Conservation (phyloP, 2,797 vertebrate genomes). For the Taenioides sp. region DNA sequence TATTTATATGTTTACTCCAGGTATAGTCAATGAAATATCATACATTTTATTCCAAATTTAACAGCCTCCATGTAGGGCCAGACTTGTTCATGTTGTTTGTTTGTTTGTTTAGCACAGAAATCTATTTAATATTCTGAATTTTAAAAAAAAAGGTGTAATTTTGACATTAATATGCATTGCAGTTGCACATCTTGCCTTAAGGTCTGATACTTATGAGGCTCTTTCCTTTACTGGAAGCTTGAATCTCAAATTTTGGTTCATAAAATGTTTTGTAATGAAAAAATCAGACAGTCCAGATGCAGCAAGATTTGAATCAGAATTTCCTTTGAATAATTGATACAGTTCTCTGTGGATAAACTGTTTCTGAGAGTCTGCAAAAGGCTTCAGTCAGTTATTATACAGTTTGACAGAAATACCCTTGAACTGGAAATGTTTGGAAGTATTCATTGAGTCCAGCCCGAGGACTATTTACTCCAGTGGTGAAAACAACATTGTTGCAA, state of each 20-base stretch:
- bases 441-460: conserved; percentile 38
- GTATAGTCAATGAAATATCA: no score
- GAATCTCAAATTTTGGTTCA: neutral
- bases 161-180: neutral
- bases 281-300: neutral
- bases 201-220: neutral
- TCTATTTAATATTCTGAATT: no score
- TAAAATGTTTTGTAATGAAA: neutral
- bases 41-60: no score
- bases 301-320: neutral
- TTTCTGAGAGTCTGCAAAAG: neutral
- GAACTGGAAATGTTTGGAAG: conserved; percentile 34
- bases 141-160: no score
- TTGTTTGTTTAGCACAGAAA: no score
- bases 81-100: no score
- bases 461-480: conserved; percentile 25
- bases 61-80: no score
- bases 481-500: conserved; percentile 30
- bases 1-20: no score
- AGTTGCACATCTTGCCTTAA: neutral
- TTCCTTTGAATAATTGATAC: neutral
- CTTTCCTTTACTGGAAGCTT: neutral
- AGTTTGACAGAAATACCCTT: conserved; percentile 27
- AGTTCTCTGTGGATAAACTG: neutral
- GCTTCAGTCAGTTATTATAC: conserved; percentile 11